Percentiles rank a stretch among this genome's conserved stretches.
Conservation (phyloP, 2,113 vertebrate genomes). For the Lates calcarifer region DNA sequence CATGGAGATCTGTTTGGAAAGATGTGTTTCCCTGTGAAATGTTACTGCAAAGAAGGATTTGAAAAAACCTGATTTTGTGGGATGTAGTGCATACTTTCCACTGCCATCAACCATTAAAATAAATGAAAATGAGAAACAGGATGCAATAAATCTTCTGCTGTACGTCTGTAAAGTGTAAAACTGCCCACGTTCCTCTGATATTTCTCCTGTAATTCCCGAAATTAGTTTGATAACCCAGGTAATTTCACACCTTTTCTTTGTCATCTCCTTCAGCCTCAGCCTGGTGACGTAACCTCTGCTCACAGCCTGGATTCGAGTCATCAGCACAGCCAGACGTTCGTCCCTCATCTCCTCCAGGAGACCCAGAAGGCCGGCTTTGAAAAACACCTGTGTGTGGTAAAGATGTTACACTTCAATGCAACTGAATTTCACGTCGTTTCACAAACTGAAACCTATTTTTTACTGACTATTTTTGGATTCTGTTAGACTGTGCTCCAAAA, state of each 20-base stretch:
- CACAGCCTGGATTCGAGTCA: constrained; percentile 90
- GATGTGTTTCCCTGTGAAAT: not conserved
- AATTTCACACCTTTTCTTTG: constrained; percentile 53
- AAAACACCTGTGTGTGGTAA: constrained; percentile 87
- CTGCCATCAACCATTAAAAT: not conserved
- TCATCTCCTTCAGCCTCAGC: constrained; percentile 67
- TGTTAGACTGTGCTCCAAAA: not conserved
- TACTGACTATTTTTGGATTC: not conserved
- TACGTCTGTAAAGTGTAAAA: not conserved
- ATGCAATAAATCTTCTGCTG: not conserved
- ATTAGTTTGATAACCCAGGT: not conserved
- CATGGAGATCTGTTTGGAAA: not conserved
- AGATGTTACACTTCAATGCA: not conserved
- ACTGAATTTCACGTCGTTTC: not conserved
- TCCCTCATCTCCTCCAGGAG: constrained; percentile 93
- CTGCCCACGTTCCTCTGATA: not conserved
- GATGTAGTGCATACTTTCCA: not conserved
- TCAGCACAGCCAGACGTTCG: constrained; percentile 89
- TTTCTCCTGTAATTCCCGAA: not conserved
- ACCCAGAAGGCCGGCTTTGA: constrained; percentile 93
- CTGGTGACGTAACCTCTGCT: constrained; percentile 88
- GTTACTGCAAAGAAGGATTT: not conserved
- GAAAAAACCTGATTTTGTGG: not conserved
- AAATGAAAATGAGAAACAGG: not conserved
- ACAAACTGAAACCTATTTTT: not conserved